Percentiles rank a stretch among this genome's conserved stretches.
Evolutionary conservation across 2,113 vertebrate genomes (phyloP).

Genomic region (Bubo bubo): DNA sequence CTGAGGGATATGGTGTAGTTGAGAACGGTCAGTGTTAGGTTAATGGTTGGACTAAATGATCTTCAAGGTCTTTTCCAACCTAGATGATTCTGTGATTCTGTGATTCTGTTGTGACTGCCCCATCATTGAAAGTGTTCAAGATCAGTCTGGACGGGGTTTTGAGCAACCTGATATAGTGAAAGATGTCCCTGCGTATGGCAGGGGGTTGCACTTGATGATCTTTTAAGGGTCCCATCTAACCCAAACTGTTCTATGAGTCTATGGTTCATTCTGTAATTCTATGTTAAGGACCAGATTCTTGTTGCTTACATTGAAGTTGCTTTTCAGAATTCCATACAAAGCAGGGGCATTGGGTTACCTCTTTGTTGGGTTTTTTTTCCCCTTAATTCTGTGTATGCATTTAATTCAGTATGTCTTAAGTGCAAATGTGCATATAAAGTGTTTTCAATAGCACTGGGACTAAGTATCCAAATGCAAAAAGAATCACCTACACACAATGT

Average conservation of each 20-base stretch:
- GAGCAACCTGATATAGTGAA: not conserved
- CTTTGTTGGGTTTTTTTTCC: not conserved
- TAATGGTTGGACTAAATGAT: too few species aligned
- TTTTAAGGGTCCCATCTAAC: not conserved
- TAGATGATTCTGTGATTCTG: too few species aligned
- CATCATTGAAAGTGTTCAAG: too few species aligned
- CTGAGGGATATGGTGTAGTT: too few species aligned
- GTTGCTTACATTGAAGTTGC: not conserved
- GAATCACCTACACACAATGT: not conserved
- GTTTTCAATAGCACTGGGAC: not conserved
- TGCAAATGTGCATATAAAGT: not conserved
- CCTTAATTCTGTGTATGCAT: not conserved
- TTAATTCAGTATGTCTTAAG: not conserved
- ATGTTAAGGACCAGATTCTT: not conserved
- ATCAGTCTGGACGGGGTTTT: not conserved
- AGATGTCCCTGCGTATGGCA: not conserved
- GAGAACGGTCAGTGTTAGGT: too few species aligned
- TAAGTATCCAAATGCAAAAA: not conserved
- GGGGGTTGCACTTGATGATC: not conserved
- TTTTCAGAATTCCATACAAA: not conserved
- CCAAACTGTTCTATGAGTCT: not conserved
- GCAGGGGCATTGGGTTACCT: not conserved
- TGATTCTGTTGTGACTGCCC: not conserved
- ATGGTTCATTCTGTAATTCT: not conserved
- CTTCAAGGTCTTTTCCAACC: too few species aligned